Evolutionary conservation across 2,888 invertebrate genomes (phyloP).

Genomic region (Diadegma fenestrale): DNA sequence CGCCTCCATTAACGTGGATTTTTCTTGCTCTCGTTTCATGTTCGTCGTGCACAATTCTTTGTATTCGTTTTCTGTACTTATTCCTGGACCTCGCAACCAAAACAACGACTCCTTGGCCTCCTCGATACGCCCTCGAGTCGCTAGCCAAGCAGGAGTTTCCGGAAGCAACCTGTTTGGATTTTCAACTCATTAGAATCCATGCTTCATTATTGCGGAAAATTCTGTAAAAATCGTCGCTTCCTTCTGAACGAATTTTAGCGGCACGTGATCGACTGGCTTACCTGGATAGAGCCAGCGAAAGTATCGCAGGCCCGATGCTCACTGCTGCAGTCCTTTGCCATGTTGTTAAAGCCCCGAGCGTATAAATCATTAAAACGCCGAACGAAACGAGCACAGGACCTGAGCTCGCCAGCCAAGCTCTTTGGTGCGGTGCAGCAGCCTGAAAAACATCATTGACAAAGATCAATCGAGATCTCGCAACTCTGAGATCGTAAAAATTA

Average conservation of each 20-base stretch:
- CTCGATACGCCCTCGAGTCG: conserved; percentile 87
- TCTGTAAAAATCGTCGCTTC: not conserved
- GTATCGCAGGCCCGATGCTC: conserved; percentile 86
- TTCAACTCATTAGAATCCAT: not conserved
- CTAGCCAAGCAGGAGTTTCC: conserved; percentile 90
- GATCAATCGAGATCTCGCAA: not conserved
- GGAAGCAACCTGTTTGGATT: conserved; percentile 87
- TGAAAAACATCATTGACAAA: conserved; percentile 80
- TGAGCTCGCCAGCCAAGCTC: conserved; percentile 89
- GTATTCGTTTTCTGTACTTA: conserved; percentile 88
- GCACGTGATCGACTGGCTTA: conserved; percentile 58
- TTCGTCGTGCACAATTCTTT: conserved; percentile 87
- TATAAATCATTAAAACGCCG: conserved; percentile 90
- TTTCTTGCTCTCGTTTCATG: conserved; percentile 69
- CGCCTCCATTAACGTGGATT: conserved; percentile 74
- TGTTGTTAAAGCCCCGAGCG: conserved; percentile 88
- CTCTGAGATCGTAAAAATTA: too few relatives aligned
- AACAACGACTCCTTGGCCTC: conserved; percentile 88
- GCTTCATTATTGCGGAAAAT: not conserved
- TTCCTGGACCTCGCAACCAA: conserved; percentile 89
- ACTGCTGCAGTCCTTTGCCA: conserved; percentile 89
- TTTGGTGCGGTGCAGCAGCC: conserved; percentile 89
- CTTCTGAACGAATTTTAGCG: not conserved
- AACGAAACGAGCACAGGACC: conserved; percentile 91
- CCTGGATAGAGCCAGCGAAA: conserved; percentile 80